These are phyloP conservation scores for Pelusios castaneus DNA, from an alignment of 2,113 vertebrate species.

Conservation along the genomic window DNA sequence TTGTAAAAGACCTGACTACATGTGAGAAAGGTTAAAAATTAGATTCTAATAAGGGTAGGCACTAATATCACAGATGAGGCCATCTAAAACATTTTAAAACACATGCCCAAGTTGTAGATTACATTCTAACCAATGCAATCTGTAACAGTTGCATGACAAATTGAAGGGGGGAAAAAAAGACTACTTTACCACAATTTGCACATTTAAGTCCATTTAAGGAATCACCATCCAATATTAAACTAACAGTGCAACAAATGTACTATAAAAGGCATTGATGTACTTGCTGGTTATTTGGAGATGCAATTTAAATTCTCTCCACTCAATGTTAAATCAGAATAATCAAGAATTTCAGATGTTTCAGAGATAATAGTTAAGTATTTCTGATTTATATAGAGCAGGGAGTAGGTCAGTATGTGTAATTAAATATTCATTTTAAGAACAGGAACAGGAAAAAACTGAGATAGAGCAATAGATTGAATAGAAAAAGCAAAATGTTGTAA, in stretches of 20 bases:
- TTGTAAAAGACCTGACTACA: not conserved
- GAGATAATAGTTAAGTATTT: conserved; percentile 27
- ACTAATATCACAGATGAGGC: not conserved
- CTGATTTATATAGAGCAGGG: conserved; percentile 44
- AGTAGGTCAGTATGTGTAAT: conserved; percentile 72
- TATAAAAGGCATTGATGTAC: not conserved
- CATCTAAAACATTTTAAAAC: not conserved
- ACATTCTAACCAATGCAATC: not conserved
- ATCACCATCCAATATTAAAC: not conserved
- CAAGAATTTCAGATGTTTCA: conserved; percentile 4
- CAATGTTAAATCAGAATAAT: conserved; percentile 34
- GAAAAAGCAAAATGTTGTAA: conserved; percentile 11
- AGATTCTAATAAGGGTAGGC: not conserved
- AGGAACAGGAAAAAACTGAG: conserved; percentile 65
- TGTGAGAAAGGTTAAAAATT: not conserved
- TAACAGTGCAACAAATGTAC: not conserved
- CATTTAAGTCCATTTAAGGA: not conserved
- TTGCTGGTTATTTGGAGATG: not conserved
- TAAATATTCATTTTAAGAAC: conserved; percentile 67
- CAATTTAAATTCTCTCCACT: not conserved
- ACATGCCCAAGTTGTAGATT: not conserved
- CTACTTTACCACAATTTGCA: not conserved
- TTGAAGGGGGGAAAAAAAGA: not conserved
- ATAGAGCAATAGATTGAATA: conserved; percentile 55
- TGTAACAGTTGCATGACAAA: not conserved